Evolutionary conservation across 2,113 vertebrate species (phyloP), one percentile per base, ranked within the genome.

Genomic region (Sardina pilchardus): DNA sequence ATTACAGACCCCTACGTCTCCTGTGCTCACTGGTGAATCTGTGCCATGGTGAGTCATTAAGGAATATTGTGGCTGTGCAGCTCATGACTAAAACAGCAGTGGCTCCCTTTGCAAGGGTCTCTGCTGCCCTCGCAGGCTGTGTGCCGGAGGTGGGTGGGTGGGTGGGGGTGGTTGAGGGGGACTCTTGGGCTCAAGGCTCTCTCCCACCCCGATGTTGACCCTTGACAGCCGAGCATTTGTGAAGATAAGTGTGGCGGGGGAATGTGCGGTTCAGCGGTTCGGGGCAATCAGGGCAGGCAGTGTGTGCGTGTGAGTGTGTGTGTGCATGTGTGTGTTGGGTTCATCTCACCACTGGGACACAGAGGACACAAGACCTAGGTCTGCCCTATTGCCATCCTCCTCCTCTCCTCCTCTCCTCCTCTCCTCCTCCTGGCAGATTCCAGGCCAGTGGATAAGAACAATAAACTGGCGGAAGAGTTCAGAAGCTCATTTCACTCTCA

Each of bases 191-290:
- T 67, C 34, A 12, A 19, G 63, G 44, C 30, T 63, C 82, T 26
- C 53, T 83, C 44, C 81, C 83, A 84, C 86, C 89, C 89, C 88
- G 85, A 86, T 84, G 85, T 83, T 93, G 92, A 93, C 92, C 93
- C 90, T 90, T 92, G 89, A 93, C 92, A 92, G 88, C 85, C 86
- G 86, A 89, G 84, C 88, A 90, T 93, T 91, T 91, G 88, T 89
- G 86, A 85, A 92, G 92, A 93, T 92, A 93, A 92, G 89, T 92
- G 85, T 91, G 90, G 91, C 90, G 89, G 85, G 90, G 90, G 89
- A 91, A 89, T 92, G 91, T 82, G 56, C 82, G 88, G 84, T 90
- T 91, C 89, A 88, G 59, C 85, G 86, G 86, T 91, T 88, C 47
- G 81, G 63, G 89, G 80, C 89, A 88, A 87, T 89, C 84, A 87